Evolutionary conservation across 1,140 invertebrate species (phyloP).

Genomic region (Ips nitidus): DNA sequence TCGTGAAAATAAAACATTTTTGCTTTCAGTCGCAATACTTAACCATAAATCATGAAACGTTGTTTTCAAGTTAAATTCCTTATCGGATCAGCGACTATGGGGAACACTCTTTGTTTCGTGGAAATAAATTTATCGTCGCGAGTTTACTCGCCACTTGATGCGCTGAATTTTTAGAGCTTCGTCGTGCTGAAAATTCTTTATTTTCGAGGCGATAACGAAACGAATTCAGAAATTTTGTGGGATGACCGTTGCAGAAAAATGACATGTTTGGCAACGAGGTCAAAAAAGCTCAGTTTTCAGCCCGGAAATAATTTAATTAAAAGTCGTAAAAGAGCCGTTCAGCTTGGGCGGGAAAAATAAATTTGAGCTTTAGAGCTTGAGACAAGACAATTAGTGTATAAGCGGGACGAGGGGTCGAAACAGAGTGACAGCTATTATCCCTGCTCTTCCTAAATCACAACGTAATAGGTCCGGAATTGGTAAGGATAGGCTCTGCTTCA

Average conservation of each 20-base stretch:
- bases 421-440: conserved; percentile 31
- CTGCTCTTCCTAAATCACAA: conserved; percentile 27
- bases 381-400: conserved; percentile 26
- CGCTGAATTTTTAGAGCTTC: background rate
- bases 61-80: conserved; percentile 15
- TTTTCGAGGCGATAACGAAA: too few species aligned
- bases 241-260: too few species aligned
- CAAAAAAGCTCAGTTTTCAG: too few species aligned
- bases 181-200: background rate
- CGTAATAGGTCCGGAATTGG: conserved; percentile 31
- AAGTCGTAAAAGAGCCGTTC: background rate
- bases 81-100: conserved; percentile 9
- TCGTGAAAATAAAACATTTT: conserved; percentile 4
- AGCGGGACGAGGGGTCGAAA: conserved; percentile 9
- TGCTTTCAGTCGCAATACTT: conserved; percentile 9
- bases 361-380: conserved; percentile 16
- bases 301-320: conserved; percentile 12
- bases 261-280: too few species aligned
- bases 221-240: too few species aligned
- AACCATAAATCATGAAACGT: conserved; percentile 13
- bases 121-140: conserved; percentile 10
- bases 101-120: conserved; percentile 8
- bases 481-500: conserved; percentile 23
- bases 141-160: conserved; percentile 4
- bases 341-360: conserved; percentile 14